Percentiles rank a stretch among this genome's conserved stretches.
Conservation (phyloP, 2,113 vertebrate genomes). For the Oreochromis tanganicae region DNA sequence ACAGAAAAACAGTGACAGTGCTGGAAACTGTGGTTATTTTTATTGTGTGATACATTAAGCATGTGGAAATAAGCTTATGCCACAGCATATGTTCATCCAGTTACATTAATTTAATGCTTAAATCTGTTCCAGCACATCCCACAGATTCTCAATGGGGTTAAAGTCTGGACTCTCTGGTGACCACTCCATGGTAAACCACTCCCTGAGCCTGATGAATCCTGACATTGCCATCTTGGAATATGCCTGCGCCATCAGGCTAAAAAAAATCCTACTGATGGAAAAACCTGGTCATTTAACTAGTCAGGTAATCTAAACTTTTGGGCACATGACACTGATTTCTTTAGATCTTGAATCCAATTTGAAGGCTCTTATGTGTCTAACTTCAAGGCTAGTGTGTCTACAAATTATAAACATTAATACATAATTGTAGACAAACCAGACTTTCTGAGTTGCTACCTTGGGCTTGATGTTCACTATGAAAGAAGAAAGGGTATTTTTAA, state of each 20-base stretch:
- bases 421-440: not conserved
- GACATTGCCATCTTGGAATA: not conserved
- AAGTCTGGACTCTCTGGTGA: not conserved
- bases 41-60: not conserved
- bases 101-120: not conserved
- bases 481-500: not conserved
- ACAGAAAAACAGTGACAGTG: not conserved
- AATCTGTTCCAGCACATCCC: not conserved
- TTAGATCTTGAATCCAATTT: not conserved
- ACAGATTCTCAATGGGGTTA: not conserved
- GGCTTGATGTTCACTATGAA: not conserved
- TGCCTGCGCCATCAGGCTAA: not conserved
- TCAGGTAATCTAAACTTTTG: not conserved
- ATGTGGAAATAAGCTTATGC: not conserved
- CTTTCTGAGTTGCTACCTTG: fast-evolving
- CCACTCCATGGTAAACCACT: not conserved
- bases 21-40: not conserved
- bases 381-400: not conserved
- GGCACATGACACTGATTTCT: not conserved
- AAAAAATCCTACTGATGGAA: not conserved
- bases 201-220: not conserved
- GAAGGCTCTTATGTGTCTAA: not conserved
- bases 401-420: not conserved
- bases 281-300: not conserved
- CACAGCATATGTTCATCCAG: not conserved